Base-by-base conservation (phyloP, 2,113 vertebrate genomes). In the Zosterops hypoxanthus region DNA sequence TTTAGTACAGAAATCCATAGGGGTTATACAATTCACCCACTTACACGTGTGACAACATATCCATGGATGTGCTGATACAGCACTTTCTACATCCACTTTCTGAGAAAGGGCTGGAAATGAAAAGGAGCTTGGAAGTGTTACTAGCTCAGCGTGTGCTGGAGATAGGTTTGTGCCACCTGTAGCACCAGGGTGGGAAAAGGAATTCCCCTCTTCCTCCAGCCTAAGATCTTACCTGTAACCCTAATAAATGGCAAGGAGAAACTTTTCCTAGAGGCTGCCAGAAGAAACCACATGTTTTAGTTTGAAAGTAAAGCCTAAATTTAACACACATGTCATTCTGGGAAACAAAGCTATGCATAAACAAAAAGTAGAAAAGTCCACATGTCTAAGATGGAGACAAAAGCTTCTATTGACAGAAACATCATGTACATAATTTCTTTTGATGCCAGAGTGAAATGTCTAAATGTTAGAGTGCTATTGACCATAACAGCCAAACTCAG, bases 1-100 rank as follows among this genome's bases (percentile, higher is more conserved):
- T 86, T 23, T 12, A 39, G 6, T 4, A 18, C 18, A 44, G 5
- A 73, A 52, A 34, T 16, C 42, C 28, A 1, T 0, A 5, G 8
- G 26, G 49, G 8, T 66, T 66, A 19, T 25, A 46, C 25, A 57
- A 26, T 8, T 59, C 15, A 19, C 59, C 53, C 31, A 8, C 25
- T 25, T 4, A 5, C n/a, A 56, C 0, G 1, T n/a, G 36, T 11
- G 44, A 11, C 41, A 50, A 8, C 24, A n/a, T 8, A 28, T 6
- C 28, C 24, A 4, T 0, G 5, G 36, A 6, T 39, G 22, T 4
- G 26, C 25, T 90, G 59, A 59, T 16, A 2, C 18, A 24, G 19
- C 14, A 13, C 34, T 33, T 60, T 5, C 42, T 19, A 3, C 18
- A 69, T 3, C 12, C 57, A 28, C 39, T 39, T 39, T 69, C 26